phyloP scores from a whole-genome alignment of 2,113 vertebrate genomes.

The Synodontis membranacea region DNA sequence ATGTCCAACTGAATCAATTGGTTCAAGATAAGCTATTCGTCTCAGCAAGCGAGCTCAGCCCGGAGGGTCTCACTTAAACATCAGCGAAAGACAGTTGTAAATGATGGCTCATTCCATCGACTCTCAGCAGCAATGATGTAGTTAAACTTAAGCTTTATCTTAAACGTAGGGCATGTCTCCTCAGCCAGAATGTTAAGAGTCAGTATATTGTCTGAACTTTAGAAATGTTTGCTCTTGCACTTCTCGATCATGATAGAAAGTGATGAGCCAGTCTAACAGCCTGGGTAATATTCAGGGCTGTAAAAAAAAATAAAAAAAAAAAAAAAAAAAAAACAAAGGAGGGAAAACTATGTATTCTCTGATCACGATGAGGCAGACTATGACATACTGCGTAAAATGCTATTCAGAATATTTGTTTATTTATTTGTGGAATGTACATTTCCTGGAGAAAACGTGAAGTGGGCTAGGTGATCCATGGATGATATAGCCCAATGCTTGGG shows the following conservation, averaged over 20 bases:
- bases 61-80: neutral
- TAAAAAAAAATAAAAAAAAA: too few relatives aligned
- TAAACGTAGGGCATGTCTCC: neutral
- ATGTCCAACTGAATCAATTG: neutral
- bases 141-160: too few relatives aligned
- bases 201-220: conserved; percentile 1
- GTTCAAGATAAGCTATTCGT: conserved; percentile 7
- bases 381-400: too few relatives aligned
- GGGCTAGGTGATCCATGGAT: too few relatives aligned
- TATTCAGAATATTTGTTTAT: too few relatives aligned
- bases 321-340: too few relatives aligned
- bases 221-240: neutral
- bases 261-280: neutral
- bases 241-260: neutral
- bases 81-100: neutral
- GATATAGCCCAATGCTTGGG: too few relatives aligned
- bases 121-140: neutral
- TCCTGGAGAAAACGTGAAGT: too few relatives aligned
- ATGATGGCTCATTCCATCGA: neutral
- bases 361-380: too few relatives aligned
- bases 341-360: too few relatives aligned
- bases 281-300: neutral
- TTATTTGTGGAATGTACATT: too few relatives aligned
- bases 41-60: neutral
- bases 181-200: neutral